phyloP scores from a whole-genome alignment of 2,113 vertebrate genomes.

The Lophochroa leadbeateri region DNA sequence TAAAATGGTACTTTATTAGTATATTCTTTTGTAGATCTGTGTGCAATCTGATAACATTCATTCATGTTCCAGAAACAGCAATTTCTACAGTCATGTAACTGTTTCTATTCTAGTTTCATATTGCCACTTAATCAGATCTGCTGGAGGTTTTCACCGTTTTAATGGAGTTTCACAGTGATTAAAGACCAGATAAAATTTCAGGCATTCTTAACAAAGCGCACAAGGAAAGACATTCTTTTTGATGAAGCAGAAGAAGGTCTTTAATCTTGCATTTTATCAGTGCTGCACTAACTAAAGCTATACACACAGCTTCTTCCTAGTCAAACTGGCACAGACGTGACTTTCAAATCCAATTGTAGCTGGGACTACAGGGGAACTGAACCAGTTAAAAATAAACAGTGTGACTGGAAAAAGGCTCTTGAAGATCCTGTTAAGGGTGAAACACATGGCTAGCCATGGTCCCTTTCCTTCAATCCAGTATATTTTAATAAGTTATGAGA shows the following conservation, averaged over 20 bases:
- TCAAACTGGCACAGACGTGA: not conserved
- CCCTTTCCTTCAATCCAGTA: not conserved
- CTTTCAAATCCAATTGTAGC: not conserved
- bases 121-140: not conserved
- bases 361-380: not conserved
- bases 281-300: not conserved
- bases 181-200: not conserved
- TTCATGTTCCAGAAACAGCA: not conserved
- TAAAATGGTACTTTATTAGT: not conserved
- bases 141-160: not conserved
- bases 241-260: not conserved
- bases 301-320: not conserved
- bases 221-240: not conserved
- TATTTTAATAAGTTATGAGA: not conserved
- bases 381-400: not conserved
- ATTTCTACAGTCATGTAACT: not conserved
- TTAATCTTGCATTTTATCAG: not conserved
- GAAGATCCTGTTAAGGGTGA: not conserved
- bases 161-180: not conserved
- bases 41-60: conserved; percentile 23
- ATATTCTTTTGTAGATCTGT: not conserved
- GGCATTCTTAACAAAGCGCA: not conserved
- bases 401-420: not conserved
- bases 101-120: not conserved
- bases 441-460: not conserved